Percentiles rank a stretch among this genome's conserved stretches.
These are phyloP conservation scores for Sternarchorhynchus goeldii DNA, from an alignment of 2,797 vertebrate species.

Conservation along the genomic window DNA sequence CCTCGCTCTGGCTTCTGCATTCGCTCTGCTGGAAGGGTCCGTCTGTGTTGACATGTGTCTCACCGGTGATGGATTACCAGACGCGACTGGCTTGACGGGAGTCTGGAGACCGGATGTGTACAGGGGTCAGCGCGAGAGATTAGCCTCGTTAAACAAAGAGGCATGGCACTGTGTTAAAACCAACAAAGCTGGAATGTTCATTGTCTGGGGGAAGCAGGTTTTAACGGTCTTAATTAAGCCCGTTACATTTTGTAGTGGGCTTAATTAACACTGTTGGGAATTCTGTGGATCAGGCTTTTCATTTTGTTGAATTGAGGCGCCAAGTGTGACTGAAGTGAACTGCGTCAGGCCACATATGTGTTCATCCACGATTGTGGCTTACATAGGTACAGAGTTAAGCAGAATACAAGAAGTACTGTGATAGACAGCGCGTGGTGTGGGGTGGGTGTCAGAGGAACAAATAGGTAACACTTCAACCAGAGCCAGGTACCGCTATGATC, in stretches of 20 bases:
- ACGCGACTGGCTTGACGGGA: slow-evolving; percentile 48
- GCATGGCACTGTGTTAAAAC: slow-evolving; percentile 41
- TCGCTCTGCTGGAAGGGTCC: slow-evolving; percentile 27
- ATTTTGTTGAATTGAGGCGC: not conserved
- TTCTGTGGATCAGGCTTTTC: slow-evolving; percentile 1
- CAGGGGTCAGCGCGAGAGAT: slow-evolving; percentile 54
- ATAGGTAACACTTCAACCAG: too few relatives aligned
- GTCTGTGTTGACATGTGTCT: slow-evolving; percentile 50
- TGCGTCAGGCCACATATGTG: too few relatives aligned
- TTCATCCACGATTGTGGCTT: too few relatives aligned
- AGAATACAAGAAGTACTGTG: too few relatives aligned
- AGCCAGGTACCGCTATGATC: too few relatives aligned
- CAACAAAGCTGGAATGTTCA: slow-evolving; percentile 35
- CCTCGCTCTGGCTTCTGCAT: slow-evolving; percentile 1
- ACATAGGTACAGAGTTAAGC: too few relatives aligned
- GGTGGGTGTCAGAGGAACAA: too few relatives aligned
- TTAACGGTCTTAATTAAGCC: slow-evolving; percentile 30
- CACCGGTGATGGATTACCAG: slow-evolving; percentile 59
- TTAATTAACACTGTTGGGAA: slow-evolving; percentile 21
- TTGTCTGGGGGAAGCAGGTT: slow-evolving; percentile 51
- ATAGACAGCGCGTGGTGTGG: too few relatives aligned
- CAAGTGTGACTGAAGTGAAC: not conserved
- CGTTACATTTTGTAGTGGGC: not conserved
- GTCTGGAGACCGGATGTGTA: slow-evolving; percentile 50
- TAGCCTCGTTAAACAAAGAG: slow-evolving; percentile 54